Base-by-base conservation (phyloP, 2,113 vertebrate species). In the Cyphomyrus plagiostoma region DNA sequence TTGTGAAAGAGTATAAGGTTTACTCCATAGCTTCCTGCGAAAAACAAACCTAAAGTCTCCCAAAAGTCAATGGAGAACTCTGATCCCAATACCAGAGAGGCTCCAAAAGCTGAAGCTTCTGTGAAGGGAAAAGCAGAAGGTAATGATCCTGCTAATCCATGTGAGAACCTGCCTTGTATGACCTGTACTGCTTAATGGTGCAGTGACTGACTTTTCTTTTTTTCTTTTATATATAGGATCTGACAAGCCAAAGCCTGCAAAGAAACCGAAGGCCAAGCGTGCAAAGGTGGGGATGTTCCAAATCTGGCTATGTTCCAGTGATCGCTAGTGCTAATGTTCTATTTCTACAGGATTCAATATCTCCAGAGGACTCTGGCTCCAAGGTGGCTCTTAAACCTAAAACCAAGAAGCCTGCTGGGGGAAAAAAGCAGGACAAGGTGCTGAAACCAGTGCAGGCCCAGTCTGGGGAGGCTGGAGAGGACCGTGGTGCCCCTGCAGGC, bases 371-470 rank as follows among this genome's bases (percentile, higher is more conserved):
- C 9, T 74, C 52, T 9, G 3, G 89, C 0, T 89, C 93, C 48
- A 96, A 94, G 48, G 92, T 74, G 62, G 88, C 91, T 2, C 92
- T 94, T 53, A 96, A 92, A 88, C 94, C 94, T 5, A 96, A 94
- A 88, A 90, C 91, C 58, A 96, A 95, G 77, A 93, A 90, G 48
- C 77, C 56, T 42, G 87, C 46, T 0, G 89, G 80, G 2, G 90
- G 0, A 23, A 21, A 23, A 0, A 74, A 0, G 1, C 46, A 90
- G 1, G 58, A 92, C 35, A 92, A 94, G 89, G 90, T 88, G 46
- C 23, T 39, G 46, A 74, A 50, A 3, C 49, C 23, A 9, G 45
- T 26, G 19, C 87, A 48, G 46, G 26, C 8, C 48, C 50, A 26
- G 62, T 1, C 23, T 35, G 17, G 49, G 35, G 49, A 86, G 17